Conservation (phyloP, 2,113 vertebrate species). For the Athene cunicularia region DNA sequence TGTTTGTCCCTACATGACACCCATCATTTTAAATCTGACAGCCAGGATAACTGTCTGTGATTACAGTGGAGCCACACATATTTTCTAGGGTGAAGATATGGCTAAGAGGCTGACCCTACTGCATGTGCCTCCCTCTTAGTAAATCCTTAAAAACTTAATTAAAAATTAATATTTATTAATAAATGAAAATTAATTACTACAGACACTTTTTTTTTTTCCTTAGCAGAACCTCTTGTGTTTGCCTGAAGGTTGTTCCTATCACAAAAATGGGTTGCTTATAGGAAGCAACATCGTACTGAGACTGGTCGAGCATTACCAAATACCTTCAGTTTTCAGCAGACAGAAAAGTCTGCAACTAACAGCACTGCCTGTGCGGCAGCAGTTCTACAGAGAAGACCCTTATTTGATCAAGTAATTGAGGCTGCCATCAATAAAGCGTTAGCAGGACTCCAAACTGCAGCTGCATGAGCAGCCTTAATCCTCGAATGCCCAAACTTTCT, state of each 20-base stretch:
- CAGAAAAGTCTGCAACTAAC: background rate
- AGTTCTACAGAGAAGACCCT: background rate
- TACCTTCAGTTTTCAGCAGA: background rate
- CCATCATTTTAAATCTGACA: background rate
- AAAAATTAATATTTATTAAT: background rate
- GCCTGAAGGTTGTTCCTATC: background rate
- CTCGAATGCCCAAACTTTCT: background rate
- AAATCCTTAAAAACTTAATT: background rate
- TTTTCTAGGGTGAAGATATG: background rate
- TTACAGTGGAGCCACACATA: background rate
- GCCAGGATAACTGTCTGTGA: background rate
- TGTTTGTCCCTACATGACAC: background rate
- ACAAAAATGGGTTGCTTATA: background rate
- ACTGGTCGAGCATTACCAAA: background rate
- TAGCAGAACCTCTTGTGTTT: background rate
- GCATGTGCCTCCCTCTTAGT: background rate
- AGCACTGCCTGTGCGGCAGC: rapidly evolving
- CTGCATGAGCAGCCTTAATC: background rate
- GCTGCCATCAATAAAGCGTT: background rate
- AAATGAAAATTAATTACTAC: background rate
- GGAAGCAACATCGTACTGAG: background rate
- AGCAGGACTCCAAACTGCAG: background rate
- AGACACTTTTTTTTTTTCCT: background rate
- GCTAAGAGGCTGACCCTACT: background rate
- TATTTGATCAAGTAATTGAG: background rate